Evolutionary conservation across 2,888 invertebrate genomes (phyloP), one percentile per base, ranked within the genome.

Genomic region (Drosophila merina): DNA sequence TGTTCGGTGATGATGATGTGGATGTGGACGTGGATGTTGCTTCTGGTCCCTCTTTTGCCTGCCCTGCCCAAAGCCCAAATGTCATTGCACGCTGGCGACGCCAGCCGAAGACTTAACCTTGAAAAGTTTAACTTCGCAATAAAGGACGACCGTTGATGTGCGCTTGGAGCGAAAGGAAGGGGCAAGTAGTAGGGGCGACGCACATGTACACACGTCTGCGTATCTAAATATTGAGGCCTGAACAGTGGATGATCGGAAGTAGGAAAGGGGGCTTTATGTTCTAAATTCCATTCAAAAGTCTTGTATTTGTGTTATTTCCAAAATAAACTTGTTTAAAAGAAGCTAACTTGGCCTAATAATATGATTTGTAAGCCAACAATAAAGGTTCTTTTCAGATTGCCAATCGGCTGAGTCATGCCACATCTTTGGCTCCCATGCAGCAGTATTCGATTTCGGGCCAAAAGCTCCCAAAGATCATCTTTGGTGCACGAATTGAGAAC

Each of bases 11-110:
- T 56, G 51, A 40, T 59, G 57, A 47, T 56, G 60, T 54, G 48
- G 60, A 26, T 38, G 59, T 47, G 48, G 60, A 26, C 40, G 59
- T 47, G 56, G 62, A 42, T 38, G 25, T 57, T 57, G 52, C 45
- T 57, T 54, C 52, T 63, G 57, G 67, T 55, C 54, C 63, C 50
- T 59, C 36, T 58, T 44, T 30, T 36, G 44, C 51, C 51, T n/a
- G 28, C 40, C n/a, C 50, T 38, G 54, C 44, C 50, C 45, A 47
- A 30, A 25, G 55, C 55, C 57, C 73, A 76, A 82, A 82, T 88
- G 89, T 88, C 89, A 89, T 88, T 89, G 89, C 76, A 77, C 89
- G 82, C 74, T 59, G 79, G 75, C 57, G 74, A 74, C 76, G 82
- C 71, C 57, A 70, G 78, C 70, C 71, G 72, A 74, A 79, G 80